Evolutionary conservation across 1,140 invertebrate genomes (phyloP).

Genomic region (Aethina tumida): DNA sequence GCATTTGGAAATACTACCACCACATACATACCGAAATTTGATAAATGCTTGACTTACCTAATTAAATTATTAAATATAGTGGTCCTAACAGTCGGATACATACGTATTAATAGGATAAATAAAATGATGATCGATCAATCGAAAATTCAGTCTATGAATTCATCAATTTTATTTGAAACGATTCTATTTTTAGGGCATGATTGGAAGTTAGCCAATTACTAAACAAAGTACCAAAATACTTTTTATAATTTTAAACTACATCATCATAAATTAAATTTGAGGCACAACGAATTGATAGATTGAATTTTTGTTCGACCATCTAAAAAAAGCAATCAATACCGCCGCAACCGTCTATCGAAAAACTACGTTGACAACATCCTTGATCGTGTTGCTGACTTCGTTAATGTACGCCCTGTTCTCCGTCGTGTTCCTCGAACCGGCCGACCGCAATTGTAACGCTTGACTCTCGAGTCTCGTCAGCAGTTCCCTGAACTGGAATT

Average conservation of each 20-base stretch:
- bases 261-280: background rate
- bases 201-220: too few relatives aligned
- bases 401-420: slow-evolving; percentile 57
- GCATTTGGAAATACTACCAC: slow-evolving; percentile 12
- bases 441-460: slow-evolving; percentile 61
- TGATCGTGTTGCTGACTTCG: slow-evolving; percentile 70
- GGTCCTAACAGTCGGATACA: slow-evolving; percentile 25
- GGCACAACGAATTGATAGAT: background rate
- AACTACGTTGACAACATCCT: slow-evolving; percentile 70
- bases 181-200: too few relatives aligned
- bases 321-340: background rate
- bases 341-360: slow-evolving; percentile 52
- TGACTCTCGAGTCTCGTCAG: slow-evolving; percentile 71
- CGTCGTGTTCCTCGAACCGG: slow-evolving; percentile 57
- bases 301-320: too few relatives aligned
- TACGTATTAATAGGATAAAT: slow-evolving; percentile 9
- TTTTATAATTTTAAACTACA: too few relatives aligned
- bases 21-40: slow-evolving; percentile 8
- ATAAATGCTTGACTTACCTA: slow-evolving; percentile 16
- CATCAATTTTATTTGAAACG: too few relatives aligned
- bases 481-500: slow-evolving; percentile 82
- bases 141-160: too few relatives aligned
- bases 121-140: slow-evolving; percentile 4
- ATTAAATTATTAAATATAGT: slow-evolving; percentile 12
- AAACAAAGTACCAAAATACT: too few relatives aligned